Base-by-base conservation (phyloP, 2,797 vertebrate species). In the Brachyrhaphis roseni region DNA sequence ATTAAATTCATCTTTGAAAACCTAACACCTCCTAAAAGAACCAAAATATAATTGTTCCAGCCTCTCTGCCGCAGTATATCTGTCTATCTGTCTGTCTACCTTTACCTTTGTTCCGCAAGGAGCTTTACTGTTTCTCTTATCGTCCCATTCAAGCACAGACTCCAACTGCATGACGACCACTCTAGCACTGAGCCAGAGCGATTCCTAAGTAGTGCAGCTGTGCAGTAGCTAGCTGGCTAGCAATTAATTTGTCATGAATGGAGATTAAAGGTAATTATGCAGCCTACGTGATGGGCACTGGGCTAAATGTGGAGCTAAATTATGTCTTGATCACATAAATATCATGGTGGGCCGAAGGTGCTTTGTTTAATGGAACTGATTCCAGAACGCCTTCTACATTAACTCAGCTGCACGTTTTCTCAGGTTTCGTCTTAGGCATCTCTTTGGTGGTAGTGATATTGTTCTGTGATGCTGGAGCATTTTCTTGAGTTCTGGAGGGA, bases 241-340 rank as follows among this genome's bases (percentile, higher is more conserved):
- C 76, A 45, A 75, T 75, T 78, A 72, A 70, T 74, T 78, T 78
- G 76, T 62, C 66, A 76, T 51, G 43, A 78, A 78, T 64, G 53
- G 77, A 75, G 66, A 72, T 64, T 72, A 51, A 72, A 75, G 46
- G 43, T 77, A 75, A 78, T 66, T 75, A 81, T n/a, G 51, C 74
- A 71, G 75, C 47, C 43, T 43, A 49, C 53, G 41, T 72, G 62
- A 72, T 51, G n/a, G 75, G 68, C 47, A 45, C 43, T 53, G 46
- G 71, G 74, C 75, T 80, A 81, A 77, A 81, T 81, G 72, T 81
- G 70, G 46, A 81, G 55, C 45, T 64, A 73, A 73, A 53, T 72
- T 73, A 72, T 45, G 46, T 81, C 73, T 75, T 49, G 26, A 75
- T 47, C 47, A 53, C 72, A 80, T 80, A 70, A 75, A 80, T 75